Evolutionary conservation across 2,113 vertebrate species (phyloP), one percentile per base, ranked within the genome.

Genomic region (Heterochromis multidens): DNA sequence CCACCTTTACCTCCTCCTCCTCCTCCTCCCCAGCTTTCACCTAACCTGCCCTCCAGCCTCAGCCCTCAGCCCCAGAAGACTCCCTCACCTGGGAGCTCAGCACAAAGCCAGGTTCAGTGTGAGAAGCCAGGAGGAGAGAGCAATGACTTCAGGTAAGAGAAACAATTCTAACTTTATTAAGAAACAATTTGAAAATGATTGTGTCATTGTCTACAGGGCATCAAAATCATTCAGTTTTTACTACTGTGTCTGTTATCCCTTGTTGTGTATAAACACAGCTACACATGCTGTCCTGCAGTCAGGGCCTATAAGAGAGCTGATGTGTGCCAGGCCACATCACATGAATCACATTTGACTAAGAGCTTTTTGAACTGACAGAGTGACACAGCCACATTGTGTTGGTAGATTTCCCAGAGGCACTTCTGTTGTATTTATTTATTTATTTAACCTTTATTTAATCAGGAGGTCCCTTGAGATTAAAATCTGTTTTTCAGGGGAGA

Each of bases 61-160:
- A 88, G 82, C 25, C 88, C 94, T 59, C 90, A 94, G 67, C 60
- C 88, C 4, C 88, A 90, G 62, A 83, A 33, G 40, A 81, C 14
- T 12, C 58, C 80, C 40, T 87, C 94, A 13, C 83, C 87, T 17
- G 88, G 83, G 56, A 83, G 77, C 82, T 43, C 92, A 4, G 62
- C 86, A 6, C 84, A 89, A 58, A 92, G 81, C 29, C 91, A 77
- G 29, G 67, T 4, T 60, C 88, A 89, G 82, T 6, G 83, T 0
- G 90, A 93, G 74, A 93, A 90, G 74, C 29, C 88, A 12, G 79
- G 23, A 62, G 89, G 23, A 9, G 93, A 95, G 5, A 88, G 81
- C 56, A 91, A 77, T n/a, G 93, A 96, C 80, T 96, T 96, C 93
- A 96, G 95, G 96, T 96, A 87, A 94, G 92, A 77, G 21, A 74